Percentiles rank a stretch among this genome's conserved stretches.
Conservation (phyloP, 2,888 invertebrate genomes). For the Acanthosoma haemorrhoidale region DNA sequence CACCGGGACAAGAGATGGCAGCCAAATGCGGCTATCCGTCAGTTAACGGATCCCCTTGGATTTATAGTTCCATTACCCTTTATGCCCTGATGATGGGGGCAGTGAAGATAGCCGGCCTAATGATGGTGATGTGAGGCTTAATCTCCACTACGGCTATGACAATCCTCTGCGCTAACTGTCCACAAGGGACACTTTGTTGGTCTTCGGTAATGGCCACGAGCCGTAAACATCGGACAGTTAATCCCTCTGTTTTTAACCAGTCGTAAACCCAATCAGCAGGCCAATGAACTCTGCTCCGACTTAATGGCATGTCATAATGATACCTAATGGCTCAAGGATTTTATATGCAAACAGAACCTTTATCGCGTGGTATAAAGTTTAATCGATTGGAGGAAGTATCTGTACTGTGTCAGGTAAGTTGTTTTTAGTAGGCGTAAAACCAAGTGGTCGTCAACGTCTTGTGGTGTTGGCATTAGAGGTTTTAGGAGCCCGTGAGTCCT, state of each 20-base stretch:
- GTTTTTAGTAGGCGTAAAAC: too few relatives aligned
- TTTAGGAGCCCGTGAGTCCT: too few relatives aligned
- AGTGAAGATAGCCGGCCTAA: neutral
- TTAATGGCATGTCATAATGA: too few relatives aligned
- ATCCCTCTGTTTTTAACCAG: neutral
- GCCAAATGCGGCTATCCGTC: neutral
- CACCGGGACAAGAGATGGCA: neutral
- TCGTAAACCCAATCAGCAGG: neutral
- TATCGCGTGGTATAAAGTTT: too few relatives aligned
- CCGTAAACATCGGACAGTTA: neutral
- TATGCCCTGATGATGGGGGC: neutral
- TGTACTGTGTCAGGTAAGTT: too few relatives aligned
- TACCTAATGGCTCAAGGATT: too few relatives aligned
- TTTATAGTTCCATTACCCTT: slow-evolving; percentile 1
- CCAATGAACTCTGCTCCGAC: neutral
- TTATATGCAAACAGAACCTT: too few relatives aligned
- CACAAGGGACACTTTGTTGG: neutral
- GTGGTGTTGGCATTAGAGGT: too few relatives aligned
- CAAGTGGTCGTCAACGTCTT: too few relatives aligned
- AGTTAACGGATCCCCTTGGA: neutral
- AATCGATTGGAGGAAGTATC: too few relatives aligned
- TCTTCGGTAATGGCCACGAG: neutral
- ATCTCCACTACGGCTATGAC: neutral
- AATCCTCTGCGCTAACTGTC: neutral
- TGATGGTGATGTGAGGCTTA: too few relatives aligned